A percentile compares a stretch with the other conserved stretches of the same genome.
phyloP scores from a whole-genome alignment of 2,797 vertebrate species.

The Heteromormyrus szaboi region DNA sequence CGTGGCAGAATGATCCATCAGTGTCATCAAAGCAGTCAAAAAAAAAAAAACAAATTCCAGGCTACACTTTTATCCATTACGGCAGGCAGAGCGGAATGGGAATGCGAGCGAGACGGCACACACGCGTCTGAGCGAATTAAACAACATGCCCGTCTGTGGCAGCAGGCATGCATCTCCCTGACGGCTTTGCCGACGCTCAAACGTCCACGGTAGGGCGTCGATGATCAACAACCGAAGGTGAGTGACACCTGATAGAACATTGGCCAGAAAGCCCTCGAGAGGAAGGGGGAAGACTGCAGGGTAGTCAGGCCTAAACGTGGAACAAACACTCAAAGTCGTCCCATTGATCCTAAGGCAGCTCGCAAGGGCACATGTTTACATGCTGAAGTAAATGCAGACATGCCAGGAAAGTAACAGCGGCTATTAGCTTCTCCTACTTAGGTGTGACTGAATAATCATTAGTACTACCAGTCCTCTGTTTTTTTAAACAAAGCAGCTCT shows the following conservation, averaged over 20 bases:
- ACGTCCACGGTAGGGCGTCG: background rate
- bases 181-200: background rate
- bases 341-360: background rate
- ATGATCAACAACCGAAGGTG: background rate
- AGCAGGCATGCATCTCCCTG: background rate
- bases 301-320: background rate
- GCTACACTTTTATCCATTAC: slow-evolving; percentile 11
- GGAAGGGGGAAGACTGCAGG: background rate
- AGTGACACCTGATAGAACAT: background rate
- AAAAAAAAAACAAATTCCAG: slow-evolving; percentile 33
- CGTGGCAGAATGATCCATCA: slow-evolving; percentile 35
- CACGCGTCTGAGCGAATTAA: background rate
- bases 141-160: background rate
- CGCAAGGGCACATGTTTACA: slow-evolving; percentile 45
- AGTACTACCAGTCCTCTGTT: background rate
- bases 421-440: slow-evolving; percentile 45
- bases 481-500: background rate
- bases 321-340: background rate
- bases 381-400: slow-evolving; percentile 32
- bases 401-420: background rate
- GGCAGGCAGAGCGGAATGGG: background rate
- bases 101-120: background rate
- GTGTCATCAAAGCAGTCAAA: slow-evolving; percentile 43
- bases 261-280: background rate
- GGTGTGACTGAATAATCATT: slow-evolving; percentile 40